Evolutionary conservation across 2,797 vertebrate species (phyloP), one percentile per base, ranked within the genome.

Genomic region (Esox lucius): DNA sequence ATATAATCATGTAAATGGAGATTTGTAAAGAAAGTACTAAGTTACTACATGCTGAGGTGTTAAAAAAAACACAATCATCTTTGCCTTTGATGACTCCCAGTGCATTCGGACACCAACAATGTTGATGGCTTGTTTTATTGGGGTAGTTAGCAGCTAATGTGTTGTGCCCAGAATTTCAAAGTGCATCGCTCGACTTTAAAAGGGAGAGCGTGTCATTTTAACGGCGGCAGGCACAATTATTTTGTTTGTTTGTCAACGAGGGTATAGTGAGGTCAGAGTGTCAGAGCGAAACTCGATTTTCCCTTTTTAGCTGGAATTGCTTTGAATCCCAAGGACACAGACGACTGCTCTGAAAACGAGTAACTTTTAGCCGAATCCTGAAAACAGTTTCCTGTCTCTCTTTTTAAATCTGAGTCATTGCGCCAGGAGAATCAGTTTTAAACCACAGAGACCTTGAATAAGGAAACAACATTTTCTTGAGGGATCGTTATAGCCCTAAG

Each of bases 271-370:
- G 39, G 66, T 53, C 28, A 59, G 26, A 65, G 64, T 64, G n/a
- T 22, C 16, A 15, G 51, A 70, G 46, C 61, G 33, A 71, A 62
- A 22, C 28, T 65, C 59, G 28, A 19, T 61, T 68, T 73, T 67
- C 39, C 31, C 22, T n/a, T 12, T 71, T 77, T 62, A 77, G 65
- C 62, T 16, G 22, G 31, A 77, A 73, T 68, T 22, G 24, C 35
- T 28, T 72, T 72, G 68, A 26, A n/a, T 19, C 35, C 71, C 49
- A 9, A 77, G 70, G 48, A 67, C 49, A 56, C 42, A 22, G 22
- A 24, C 28, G 62, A 42, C n/a, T 28, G 16, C 24, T 65, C 51
- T 13, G 7, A 39, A 39, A 65, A 26, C 59, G 5, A 66, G 31
- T 31, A 53, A 66, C 67, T 26, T 49, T 22, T n/a, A 19, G 17